Base-by-base conservation (phyloP, 2,888 invertebrate genomes). In the Andricus curvator region DNA sequence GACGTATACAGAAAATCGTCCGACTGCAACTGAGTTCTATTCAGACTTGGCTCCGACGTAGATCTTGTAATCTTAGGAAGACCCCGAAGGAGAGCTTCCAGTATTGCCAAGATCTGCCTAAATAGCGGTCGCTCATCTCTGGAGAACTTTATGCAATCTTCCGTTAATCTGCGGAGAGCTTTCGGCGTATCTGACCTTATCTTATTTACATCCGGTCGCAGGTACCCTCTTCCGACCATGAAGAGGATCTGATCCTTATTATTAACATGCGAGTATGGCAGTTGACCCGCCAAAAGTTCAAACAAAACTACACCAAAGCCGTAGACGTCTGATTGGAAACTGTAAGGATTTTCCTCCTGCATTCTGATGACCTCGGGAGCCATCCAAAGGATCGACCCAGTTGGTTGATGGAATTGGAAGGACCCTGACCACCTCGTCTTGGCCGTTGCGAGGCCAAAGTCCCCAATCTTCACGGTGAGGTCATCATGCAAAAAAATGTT, bases 361-460 rank as follows among this genome's bases (percentile, higher is more conserved):
- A 99, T 99, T 83, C 99, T 95, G 89, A 99, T 99, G 65, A 99
- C 99, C 94, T 99, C 99, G 0, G 99, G 99, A 25, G 99, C 99
- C 99, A 99, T 99, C 99, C 99, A 99, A 79, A 99, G 94, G 90
- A 99, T 99, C 33, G 99, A 99, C 79, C 98, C 98, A 0, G 98
- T 98, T 0, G 98, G 98, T 93, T 99, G 98, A 91, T 98, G 97
- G 91, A 97, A 98, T 92, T 98, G 98, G 89, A 98, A 97, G 78
- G 98, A 95, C 83, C 98, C 99, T 8, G 98, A 97, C 98, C 99
- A 99, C 83, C 98, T 95, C 13, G 98, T 98, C 93, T 99, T 99
- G 85, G 99, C 99, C 0, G 99, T 99, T 4, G 99, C 99, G 89
- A 99, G 95, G 74, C 99, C 99, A 91, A 96, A 96, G 93, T 99